Percentiles rank a stretch among this genome's conserved stretches.
phyloP scores from a whole-genome alignment of 1,140 invertebrate species.

The Ceratosolen fusciceps region DNA sequence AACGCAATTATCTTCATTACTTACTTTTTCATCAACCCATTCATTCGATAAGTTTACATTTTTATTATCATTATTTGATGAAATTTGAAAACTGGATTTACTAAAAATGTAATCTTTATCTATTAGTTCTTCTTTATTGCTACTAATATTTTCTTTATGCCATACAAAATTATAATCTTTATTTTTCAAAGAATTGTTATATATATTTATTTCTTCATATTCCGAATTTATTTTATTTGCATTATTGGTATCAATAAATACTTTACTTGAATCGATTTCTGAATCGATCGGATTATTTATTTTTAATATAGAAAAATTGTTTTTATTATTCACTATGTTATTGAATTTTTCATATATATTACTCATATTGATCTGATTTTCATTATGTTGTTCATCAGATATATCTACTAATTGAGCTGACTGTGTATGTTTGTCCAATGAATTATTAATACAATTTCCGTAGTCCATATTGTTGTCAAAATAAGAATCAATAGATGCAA shows the following conservation, averaged over 20 bases:
- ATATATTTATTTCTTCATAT: not conserved
- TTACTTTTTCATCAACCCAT: too few species aligned
- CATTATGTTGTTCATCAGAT: conserved; percentile 15
- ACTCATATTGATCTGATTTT: not conserved
- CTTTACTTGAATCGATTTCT: conserved; percentile 1
- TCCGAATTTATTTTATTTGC: not conserved
- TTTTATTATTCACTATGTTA: not conserved
- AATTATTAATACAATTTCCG: conserved; percentile 1
- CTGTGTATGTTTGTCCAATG: conserved; percentile 33
- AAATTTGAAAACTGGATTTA: too few species aligned
- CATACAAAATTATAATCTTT: not conserved
- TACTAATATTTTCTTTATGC: not conserved
- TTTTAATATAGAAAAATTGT: not conserved
- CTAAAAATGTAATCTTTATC: too few species aligned
- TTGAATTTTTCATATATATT: not conserved
- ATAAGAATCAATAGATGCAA: conserved; percentile 46
- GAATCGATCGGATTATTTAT: conserved; percentile 9
- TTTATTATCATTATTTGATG: too few species aligned
- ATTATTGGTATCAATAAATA: too few species aligned
- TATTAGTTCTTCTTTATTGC: not conserved
- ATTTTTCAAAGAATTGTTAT: not conserved
- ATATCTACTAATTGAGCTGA: conserved; percentile 14
- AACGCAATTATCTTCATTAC: too few species aligned
- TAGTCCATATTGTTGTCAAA: not conserved
- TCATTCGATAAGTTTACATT: too few species aligned